phyloP scores from a whole-genome alignment of 2,888 invertebrate genomes.

The Cenopis cana region DNA sequence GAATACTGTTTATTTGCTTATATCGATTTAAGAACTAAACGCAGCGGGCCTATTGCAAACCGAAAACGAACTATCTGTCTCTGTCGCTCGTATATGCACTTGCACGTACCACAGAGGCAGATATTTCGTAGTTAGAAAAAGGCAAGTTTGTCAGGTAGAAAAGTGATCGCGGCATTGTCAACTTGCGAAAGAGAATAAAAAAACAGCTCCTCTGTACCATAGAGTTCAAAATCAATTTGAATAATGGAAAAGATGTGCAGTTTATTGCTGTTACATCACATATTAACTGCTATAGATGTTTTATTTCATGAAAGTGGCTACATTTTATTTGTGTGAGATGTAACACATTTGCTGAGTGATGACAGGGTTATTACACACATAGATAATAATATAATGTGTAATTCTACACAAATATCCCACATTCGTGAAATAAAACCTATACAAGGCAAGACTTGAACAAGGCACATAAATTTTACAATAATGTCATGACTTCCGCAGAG shows the following conservation, averaged over 20 bases:
- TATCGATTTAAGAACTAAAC: slow-evolving; percentile 5
- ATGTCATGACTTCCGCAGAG: slow-evolving; percentile 8
- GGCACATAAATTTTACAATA: slow-evolving; percentile 3
- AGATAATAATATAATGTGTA: background rate
- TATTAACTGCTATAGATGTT: background rate
- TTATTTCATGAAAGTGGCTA: background rate
- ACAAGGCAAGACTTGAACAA: background rate
- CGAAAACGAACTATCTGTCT: too few relatives aligned
- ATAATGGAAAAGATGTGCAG: background rate
- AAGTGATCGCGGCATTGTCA: background rate
- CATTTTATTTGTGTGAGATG: background rate
- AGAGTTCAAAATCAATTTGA: background rate
- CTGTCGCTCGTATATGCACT: too few relatives aligned
- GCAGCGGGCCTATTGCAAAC: background rate
- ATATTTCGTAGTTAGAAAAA: too few relatives aligned
- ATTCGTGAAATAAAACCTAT: background rate
- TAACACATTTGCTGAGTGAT: background rate
- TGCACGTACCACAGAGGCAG: too few relatives aligned
- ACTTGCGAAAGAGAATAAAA: background rate
- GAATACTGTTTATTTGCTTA: slow-evolving; percentile 40
- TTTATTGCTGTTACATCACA: slow-evolving; percentile 1
- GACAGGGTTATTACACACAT: background rate
- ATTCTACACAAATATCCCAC: background rate
- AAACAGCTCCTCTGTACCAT: background rate
- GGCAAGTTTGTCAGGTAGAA: background rate